phyloP scores from a whole-genome alignment of 1,140 invertebrate genomes.

The Drosophila setifemur region DNA sequence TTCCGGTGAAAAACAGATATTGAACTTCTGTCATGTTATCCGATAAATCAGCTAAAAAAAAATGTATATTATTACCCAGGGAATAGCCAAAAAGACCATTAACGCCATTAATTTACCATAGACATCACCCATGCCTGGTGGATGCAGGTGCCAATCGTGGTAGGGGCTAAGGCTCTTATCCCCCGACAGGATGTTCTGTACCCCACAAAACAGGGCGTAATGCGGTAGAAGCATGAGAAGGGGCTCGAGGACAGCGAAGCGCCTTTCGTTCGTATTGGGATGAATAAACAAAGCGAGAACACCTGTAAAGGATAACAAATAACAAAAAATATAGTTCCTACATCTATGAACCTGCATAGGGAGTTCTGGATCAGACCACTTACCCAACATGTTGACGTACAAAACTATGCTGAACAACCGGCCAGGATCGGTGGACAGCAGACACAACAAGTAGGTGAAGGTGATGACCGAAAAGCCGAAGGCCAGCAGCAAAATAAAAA shows the following conservation, averaged over 20 bases:
- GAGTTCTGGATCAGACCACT: background rate
- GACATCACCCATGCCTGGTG: no score
- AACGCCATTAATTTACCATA: no score
- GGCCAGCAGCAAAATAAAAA: background rate
- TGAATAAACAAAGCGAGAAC: constrained; percentile 1
- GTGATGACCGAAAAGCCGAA: constrained; percentile 29
- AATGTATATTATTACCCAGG: no score
- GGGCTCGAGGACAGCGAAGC: background rate
- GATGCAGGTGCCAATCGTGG: no score
- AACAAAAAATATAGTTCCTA: background rate
- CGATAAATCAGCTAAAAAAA: no score
- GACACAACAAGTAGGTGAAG: constrained; percentile 29
- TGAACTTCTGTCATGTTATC: background rate
- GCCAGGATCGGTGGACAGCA: background rate
- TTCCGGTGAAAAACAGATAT: constrained; percentile 1
- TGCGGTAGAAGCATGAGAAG: constrained; percentile 11
- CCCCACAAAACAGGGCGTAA: constrained; percentile 26
- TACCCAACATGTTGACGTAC: constrained; percentile 30
- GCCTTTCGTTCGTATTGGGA: rapidly evolving
- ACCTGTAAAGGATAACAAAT: constrained; percentile 4
- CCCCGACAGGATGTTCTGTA: background rate
- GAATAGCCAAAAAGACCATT: no score
- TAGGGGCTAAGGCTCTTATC: background rate
- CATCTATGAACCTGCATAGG: no score
- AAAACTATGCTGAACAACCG: constrained; percentile 8